Percentiles rank a stretch among this genome's conserved stretches.
Evolutionary conservation across 2,113 vertebrate species (phyloP).

Genomic region (Chaenogobius annularis): DNA sequence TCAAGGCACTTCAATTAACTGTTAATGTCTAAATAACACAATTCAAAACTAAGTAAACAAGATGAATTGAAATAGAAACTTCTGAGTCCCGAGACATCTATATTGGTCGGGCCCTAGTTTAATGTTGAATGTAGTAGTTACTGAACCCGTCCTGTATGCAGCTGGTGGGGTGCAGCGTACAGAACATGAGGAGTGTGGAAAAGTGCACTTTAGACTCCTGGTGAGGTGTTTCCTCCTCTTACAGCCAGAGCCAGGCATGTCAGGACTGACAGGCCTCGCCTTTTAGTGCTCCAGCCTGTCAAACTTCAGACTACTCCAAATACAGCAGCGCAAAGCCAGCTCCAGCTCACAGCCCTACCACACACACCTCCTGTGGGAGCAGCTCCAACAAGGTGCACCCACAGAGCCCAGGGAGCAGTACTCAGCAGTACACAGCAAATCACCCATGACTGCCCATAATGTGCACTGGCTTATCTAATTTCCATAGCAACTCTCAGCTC

Average conservation of each 20-base stretch:
- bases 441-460: conserved; percentile 22
- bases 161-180: background rate
- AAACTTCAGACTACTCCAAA: background rate
- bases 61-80: too few species aligned
- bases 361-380: background rate
- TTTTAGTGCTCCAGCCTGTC: background rate
- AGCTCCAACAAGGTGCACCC: background rate
- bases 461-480: conserved; percentile 24
- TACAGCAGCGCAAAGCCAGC: background rate
- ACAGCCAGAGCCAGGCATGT: background rate
- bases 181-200: background rate
- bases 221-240: background rate
- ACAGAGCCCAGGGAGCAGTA: conserved; percentile 8
- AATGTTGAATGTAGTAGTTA: too few species aligned
- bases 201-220: background rate
- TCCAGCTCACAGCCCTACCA: background rate
- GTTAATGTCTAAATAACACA: too few species aligned
- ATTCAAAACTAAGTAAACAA: too few species aligned
- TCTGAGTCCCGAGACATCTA: too few species aligned
- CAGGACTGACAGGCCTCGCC: background rate
- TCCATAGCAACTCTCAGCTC: conserved; percentile 19
- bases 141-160: background rate
- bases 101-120: too few species aligned
- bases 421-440: conserved; percentile 15
- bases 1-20: too few species aligned